These are phyloP conservation scores for Phalacrocorax pelagicus DNA, from an alignment of 2,113 vertebrate genomes.

Conservation along the genomic window DNA sequence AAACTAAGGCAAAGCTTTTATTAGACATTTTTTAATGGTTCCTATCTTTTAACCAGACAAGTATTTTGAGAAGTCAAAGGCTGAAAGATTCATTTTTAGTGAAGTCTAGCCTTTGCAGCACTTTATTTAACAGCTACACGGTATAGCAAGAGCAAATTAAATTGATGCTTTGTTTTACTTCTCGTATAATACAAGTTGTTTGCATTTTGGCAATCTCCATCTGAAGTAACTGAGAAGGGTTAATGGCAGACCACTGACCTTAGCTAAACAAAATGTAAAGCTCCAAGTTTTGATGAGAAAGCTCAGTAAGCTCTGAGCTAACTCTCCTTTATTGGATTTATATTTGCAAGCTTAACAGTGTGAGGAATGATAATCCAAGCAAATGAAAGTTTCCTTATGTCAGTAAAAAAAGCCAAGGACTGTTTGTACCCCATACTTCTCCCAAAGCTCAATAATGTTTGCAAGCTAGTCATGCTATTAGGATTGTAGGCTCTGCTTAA, in stretches of 20 bases:
- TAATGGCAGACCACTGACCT: conserved; percentile 14
- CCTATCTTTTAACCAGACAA: not conserved
- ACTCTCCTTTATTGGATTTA: conserved; percentile 20
- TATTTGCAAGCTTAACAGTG: conserved; percentile 37
- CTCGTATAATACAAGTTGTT: not conserved
- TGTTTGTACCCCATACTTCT: not conserved
- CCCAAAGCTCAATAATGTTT: not conserved
- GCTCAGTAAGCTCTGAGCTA: conserved; percentile 21
- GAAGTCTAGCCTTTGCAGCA: not conserved
- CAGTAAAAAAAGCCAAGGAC: not conserved
- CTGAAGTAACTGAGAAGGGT: conserved; percentile 22
- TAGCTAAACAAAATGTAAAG: conserved; percentile 33
- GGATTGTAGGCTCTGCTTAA: not conserved
- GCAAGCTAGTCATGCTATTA: not conserved
- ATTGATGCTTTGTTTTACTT: not conserved
- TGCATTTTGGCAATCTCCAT: not conserved
- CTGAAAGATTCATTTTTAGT: not conserved
- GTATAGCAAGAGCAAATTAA: not conserved
- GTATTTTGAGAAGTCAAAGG: not conserved
- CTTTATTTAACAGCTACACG: not conserved
- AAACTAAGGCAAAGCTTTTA: not conserved
- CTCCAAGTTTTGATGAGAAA: conserved; percentile 25
- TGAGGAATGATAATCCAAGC: conserved; percentile 43
- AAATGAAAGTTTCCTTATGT: conserved; percentile 41
- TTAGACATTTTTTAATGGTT: not conserved